Conservation (phyloP, 2,113 vertebrate genomes). For the Coryphaenoides rupestris region DNA sequence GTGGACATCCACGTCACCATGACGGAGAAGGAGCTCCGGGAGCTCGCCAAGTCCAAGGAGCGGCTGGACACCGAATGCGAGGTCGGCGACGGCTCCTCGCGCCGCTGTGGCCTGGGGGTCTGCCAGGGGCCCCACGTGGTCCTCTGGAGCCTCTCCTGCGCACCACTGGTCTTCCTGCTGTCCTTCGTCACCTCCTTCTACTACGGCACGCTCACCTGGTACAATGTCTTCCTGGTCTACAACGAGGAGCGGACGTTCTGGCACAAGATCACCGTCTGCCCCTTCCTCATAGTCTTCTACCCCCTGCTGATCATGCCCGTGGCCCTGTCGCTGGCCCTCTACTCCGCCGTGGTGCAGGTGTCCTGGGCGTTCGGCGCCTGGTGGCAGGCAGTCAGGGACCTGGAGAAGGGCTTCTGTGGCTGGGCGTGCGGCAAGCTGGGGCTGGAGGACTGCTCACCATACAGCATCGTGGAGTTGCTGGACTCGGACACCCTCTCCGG, state of each 20-base stretch:
- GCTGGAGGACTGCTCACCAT: conserved; percentile 94
- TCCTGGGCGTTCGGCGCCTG: conserved; percentile 93
- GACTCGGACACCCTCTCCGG: conserved; percentile 90
- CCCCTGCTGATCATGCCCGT: conserved; percentile 92
- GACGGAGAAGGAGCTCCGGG: conserved; percentile 89
- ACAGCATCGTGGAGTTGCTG: conserved; percentile 93
- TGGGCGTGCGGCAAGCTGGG: conserved; percentile 96
- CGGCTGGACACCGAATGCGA: conserved; percentile 77
- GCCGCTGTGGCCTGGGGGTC: conserved; percentile 76
- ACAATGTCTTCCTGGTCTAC: conserved; percentile 97
- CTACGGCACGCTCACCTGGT: conserved; percentile 98
- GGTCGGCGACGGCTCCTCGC: conserved; percentile 63
- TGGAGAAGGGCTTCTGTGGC: conserved; percentile 98
- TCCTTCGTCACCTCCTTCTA: conserved; percentile 97
- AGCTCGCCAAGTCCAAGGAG: conserved; percentile 86
- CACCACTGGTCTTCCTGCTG: conserved; percentile 87
- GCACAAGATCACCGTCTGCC: conserved; percentile 96
- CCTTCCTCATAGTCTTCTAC: conserved; percentile 94
- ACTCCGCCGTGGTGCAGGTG: conserved; percentile 88
- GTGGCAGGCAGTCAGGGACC: conserved; percentile 89
- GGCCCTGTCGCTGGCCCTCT: conserved; percentile 86
- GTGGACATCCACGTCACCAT: conserved; percentile 96
- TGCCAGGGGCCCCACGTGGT: conserved; percentile 87
- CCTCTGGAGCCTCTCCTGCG: conserved; percentile 93
- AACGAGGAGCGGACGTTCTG: conserved; percentile 99